phyloP scores from a whole-genome alignment of 1,140 invertebrate genomes.

The Plutomurus gul region DNA sequence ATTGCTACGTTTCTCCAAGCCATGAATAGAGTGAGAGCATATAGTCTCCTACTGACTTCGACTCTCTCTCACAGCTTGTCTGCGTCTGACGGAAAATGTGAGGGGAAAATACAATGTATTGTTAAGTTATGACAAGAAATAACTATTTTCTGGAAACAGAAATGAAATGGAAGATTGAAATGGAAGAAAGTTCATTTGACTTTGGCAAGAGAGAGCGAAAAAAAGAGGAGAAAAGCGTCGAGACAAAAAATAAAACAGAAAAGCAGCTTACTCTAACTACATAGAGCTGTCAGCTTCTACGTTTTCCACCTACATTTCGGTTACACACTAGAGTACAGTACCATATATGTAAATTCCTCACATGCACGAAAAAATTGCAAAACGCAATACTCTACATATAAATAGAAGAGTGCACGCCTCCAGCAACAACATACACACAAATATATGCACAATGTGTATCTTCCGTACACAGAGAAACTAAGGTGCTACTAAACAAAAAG shows the following conservation, averaged over 20 bases:
- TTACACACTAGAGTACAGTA: too few species aligned
- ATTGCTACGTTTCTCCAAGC: not conserved
- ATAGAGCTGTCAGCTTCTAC: too few species aligned
- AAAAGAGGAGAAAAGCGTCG: not conserved
- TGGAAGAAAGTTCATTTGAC: conserved; percentile 1
- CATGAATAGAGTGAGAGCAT: too few species aligned
- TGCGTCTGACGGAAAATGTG: not conserved
- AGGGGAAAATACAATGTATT: not conserved
- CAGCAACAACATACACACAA: not conserved
- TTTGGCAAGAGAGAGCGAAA: not conserved
- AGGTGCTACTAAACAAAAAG: not conserved
- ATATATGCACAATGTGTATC: not conserved
- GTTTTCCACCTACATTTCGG: too few species aligned
- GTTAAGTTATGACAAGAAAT: conserved; percentile 1
- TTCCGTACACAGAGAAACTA: not conserved
- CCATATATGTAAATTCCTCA: too few species aligned
- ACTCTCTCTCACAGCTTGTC: not conserved
- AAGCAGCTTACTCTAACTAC: too few species aligned
- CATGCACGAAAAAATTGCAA: too few species aligned
- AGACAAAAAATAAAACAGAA: too few species aligned
- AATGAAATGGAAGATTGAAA: conserved; percentile 11
- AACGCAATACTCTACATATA: not conserved
- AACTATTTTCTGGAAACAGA: conserved; percentile 4
- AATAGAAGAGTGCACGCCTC: not conserved
- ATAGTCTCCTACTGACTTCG: not conserved